Percentiles rank a stretch among this genome's conserved stretches.
Conservation (phyloP, 1,140 invertebrate species). For the Nylanderia fulva region DNA sequence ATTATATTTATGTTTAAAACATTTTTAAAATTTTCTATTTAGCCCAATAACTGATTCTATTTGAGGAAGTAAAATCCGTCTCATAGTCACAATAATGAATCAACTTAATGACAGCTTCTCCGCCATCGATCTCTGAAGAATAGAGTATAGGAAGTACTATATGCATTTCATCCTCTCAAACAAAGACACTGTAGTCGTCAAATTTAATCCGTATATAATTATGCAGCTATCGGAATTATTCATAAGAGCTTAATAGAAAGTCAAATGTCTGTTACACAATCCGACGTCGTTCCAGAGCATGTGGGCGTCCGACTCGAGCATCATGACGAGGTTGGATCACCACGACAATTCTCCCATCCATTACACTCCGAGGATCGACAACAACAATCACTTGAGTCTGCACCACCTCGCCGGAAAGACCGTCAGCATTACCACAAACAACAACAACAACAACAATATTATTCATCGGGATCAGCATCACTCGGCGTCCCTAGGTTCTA, state of each 20-base stretch:
- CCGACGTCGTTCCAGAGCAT: conserved; percentile 79
- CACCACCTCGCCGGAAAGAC: conserved; percentile 58
- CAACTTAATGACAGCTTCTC: background rate
- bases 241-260: conserved; percentile 72
- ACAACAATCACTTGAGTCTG: conserved; percentile 65
- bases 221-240: conserved; percentile 61
- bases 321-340: conserved; percentile 81
- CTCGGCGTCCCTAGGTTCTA: conserved; percentile 66
- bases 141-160: background rate
- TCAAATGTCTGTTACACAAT: conserved; percentile 71
- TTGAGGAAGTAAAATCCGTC: background rate
- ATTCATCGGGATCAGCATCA: conserved; percentile 71
- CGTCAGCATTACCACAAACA: conserved; percentile 53
- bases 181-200: conserved; percentile 45
- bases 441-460: conserved; percentile 65
- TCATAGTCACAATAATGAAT: background rate
- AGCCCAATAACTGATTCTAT: background rate
- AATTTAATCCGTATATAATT: conserved; percentile 58
- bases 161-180: background rate
- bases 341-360: conserved; percentile 73
- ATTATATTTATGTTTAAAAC: no score
- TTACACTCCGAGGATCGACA: conserved; percentile 66
- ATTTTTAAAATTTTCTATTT: background rate
- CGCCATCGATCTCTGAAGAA: background rate
- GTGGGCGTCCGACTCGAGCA: conserved; percentile 85